phyloP scores from a whole-genome alignment of 1,140 invertebrate genomes.

The Chlorops oryzae region DNA sequence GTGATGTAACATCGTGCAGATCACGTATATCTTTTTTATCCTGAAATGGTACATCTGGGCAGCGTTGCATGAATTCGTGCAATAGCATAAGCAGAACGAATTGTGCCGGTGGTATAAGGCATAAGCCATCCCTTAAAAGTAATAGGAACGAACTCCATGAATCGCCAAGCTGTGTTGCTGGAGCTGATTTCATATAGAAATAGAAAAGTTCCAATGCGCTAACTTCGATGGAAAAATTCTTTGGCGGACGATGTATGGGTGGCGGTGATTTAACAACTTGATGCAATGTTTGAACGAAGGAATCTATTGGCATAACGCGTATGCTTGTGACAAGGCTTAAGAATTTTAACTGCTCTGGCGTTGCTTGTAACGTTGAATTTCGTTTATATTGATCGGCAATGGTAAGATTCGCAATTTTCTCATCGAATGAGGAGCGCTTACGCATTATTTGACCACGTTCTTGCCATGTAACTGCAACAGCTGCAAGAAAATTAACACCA shows the following conservation, averaged over 20 bases:
- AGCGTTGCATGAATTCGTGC: slow-evolving; percentile 80
- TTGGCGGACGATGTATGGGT: slow-evolving; percentile 58
- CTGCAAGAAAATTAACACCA: slow-evolving; percentile 73
- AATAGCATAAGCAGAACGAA: slow-evolving; percentile 76
- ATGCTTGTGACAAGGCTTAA: slow-evolving; percentile 76
- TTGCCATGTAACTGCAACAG: slow-evolving; percentile 85
- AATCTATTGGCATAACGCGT: slow-evolving; percentile 78
- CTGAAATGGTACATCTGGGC: slow-evolving; percentile 52
- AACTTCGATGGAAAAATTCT: slow-evolving; percentile 58
- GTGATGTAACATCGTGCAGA: slow-evolving; percentile 70
- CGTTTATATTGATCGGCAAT: slow-evolving; percentile 38
- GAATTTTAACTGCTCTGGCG: slow-evolving; percentile 67
- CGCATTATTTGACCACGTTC: slow-evolving; percentile 53
- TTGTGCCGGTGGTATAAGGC: slow-evolving; percentile 67
- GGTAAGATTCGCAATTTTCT: slow-evolving; percentile 30
- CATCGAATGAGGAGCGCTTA: slow-evolving; percentile 7
- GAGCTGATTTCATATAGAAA: slow-evolving; percentile 65
- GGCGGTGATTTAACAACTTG: slow-evolving; percentile 75
- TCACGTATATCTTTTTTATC: slow-evolving; percentile 75
- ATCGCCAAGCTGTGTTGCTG: slow-evolving; percentile 64
- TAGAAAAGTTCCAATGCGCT: slow-evolving; percentile 54
- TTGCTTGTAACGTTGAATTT: slow-evolving; percentile 55
- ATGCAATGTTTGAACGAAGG: slow-evolving; percentile 77
- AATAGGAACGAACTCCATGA: slow-evolving; percentile 72
- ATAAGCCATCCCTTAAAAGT: slow-evolving; percentile 72